phyloP scores from a whole-genome alignment of 92 coral and sea anemone species.

The Actinostola sp. region DNA sequence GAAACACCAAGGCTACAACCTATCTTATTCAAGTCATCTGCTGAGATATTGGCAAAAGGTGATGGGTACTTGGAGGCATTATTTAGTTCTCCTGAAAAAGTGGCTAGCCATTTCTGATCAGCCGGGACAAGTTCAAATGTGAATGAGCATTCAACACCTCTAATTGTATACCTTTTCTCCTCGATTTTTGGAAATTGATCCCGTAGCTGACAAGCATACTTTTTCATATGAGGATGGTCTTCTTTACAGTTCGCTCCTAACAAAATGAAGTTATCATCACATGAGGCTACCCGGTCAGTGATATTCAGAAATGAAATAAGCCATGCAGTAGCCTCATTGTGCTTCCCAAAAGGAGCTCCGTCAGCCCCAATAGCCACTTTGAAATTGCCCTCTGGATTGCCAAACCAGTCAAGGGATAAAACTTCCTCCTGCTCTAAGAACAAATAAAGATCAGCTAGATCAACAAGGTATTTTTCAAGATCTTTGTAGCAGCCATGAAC shows the following conservation, averaged over 20 bases:
- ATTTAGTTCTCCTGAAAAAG: conserved; percentile 47
- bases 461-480: conserved; percentile 8
- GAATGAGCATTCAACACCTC: conserved; percentile 11
- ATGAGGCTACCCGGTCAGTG: conserved; percentile 61
- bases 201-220: conserved; percentile 44
- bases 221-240: conserved; percentile 69
- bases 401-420: conserved; percentile 51
- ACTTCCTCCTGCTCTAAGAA: not conserved
- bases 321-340: conserved; percentile 71
- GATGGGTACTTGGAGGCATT: conserved; percentile 64
- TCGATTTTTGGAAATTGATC: conserved; percentile 25
- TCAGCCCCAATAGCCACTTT: conserved; percentile 73
- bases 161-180: not conserved
- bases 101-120: conserved; percentile 23
- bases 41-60: conserved; percentile 68
- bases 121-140: conserved; percentile 22
- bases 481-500: conserved; percentile 9
- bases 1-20: conserved; percentile 38
- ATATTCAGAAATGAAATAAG: conserved; percentile 71
- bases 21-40: conserved; percentile 13
- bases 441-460: conserved; percentile 12
- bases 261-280: conserved; percentile 60
- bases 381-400: conserved; percentile 62
- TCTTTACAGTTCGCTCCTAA: conserved; percentile 71
- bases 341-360: conserved; percentile 79